These are phyloP conservation scores for Vipera ursinii DNA, from an alignment of 2,797 vertebrate species.

Conservation along the genomic window DNA sequence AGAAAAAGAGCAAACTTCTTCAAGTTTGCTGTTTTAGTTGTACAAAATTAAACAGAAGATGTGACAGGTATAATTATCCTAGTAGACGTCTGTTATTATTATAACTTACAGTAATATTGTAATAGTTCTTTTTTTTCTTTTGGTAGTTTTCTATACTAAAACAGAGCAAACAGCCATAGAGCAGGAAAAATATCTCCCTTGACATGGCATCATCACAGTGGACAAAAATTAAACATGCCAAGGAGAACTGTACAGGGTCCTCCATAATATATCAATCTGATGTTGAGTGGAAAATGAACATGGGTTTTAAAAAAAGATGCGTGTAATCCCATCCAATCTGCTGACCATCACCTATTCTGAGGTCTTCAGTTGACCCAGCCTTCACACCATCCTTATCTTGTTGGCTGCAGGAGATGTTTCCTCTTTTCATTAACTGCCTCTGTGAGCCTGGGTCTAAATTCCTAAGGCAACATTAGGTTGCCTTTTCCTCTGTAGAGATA, in stretches of 20 bases:
- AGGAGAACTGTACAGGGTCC: neutral
- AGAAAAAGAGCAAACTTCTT: conserved; percentile 59
- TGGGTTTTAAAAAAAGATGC: neutral
- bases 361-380: neutral
- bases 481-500: neutral
- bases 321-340: neutral
- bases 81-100: conserved; percentile 50
- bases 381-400: neutral
- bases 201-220: neutral
- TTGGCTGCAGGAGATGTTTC: neutral
- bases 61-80: conserved; percentile 47
- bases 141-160: neutral
- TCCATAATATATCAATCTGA: neutral
- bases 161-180: neutral
- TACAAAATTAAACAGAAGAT: conserved; percentile 47
- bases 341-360: neutral
- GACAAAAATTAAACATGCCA: neutral
- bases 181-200: conserved; percentile 1
- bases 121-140: conserved; percentile 20
- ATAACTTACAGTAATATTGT: conserved; percentile 31
- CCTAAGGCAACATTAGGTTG: neutral
- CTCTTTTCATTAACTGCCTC: neutral
- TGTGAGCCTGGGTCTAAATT: neutral
- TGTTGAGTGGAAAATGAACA: neutral
- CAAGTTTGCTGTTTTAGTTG: conserved; percentile 53